A percentile compares a stretch with the other conserved stretches of the same genome.
These are phyloP conservation scores for Brenthis hecate DNA, from an alignment of 2,888 invertebrate species.

Conservation along the genomic window DNA sequence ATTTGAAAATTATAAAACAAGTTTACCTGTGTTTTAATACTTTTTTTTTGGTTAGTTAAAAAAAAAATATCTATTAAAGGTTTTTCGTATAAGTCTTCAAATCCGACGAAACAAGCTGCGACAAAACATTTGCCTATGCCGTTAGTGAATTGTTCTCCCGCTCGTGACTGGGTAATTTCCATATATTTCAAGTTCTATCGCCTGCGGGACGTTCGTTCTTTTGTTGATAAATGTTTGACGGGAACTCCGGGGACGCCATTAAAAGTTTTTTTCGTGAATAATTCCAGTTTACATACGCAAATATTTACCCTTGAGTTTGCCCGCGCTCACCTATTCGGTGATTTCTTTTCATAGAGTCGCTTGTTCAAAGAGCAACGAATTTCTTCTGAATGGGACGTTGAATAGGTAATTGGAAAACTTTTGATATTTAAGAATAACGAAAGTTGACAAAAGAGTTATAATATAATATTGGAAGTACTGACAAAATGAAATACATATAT, in stretches of 20 bases:
- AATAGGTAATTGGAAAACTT: slow-evolving; percentile 79
- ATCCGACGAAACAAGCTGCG: slow-evolving; percentile 77
- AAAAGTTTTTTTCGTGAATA: slow-evolving; percentile 82
- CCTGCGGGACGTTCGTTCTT: slow-evolving; percentile 83
- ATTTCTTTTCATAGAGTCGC: slow-evolving; percentile 78
- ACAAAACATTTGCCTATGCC: slow-evolving; percentile 81
- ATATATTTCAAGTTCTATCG: slow-evolving; percentile 83
- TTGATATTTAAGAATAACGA: slow-evolving; percentile 34
- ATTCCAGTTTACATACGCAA: slow-evolving; percentile 82
- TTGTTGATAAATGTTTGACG: slow-evolving; percentile 83
- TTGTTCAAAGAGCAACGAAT: slow-evolving; percentile 70
- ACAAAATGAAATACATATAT: neutral
- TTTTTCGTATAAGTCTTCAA: slow-evolving; percentile 48
- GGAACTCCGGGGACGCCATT: slow-evolving; percentile 82
- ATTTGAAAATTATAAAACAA: too few relatives aligned
- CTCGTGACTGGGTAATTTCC: slow-evolving; percentile 82
- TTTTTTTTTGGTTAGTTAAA: too few relatives aligned
- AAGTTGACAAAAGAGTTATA: slow-evolving; percentile 28
- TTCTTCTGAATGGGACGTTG: slow-evolving; percentile 67
- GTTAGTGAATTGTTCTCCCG: slow-evolving; percentile 82
- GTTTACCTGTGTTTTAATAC: too few relatives aligned
- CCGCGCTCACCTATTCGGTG: slow-evolving; percentile 79
- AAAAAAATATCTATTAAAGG: too few relatives aligned
- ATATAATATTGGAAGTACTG: slow-evolving; percentile 2
- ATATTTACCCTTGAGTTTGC: slow-evolving; percentile 81